Evolutionary conservation across 1,140 invertebrate species (phyloP), one percentile per base, ranked within the genome.

Genomic region (Tetramorium parvispinum): DNA sequence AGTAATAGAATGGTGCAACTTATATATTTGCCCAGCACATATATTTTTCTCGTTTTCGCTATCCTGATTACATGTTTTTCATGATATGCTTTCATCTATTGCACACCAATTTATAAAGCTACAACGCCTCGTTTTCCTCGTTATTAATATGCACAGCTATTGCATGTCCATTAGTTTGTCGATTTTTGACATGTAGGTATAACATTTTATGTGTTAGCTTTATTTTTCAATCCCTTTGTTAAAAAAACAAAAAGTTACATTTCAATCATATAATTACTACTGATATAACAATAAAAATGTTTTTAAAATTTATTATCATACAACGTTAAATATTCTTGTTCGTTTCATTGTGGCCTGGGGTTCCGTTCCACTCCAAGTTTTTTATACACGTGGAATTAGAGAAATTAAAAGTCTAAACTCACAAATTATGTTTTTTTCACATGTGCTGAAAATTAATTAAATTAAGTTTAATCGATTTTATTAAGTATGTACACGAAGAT

Each of bases 141-240:
- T 68, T 55, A 81, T 81, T 81, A 81, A 66, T 53, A 43, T 81
- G 32, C n/a, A 53, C 0, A 24, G 16, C 21, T 13, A 68, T 68
- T 55, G 49, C 49, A 81, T 16, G 16, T 81, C 32, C 46, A 68
- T 68, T 68, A 68, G 6, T 53, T 66, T 66, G 49, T 53, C 21
- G 61, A 68, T 53, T 68, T 7, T 27, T 32, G 27, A 55, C 46
- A 16, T 81, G 40, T 66, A 21, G 27, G 10, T 24, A 11, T 51
- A 63, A 32, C 18, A 63, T 51, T 51, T 46, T 49, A n/a, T 18
- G 13, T 81, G 21, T 68, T 43, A 43, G 13, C 2, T 66, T 40
- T 66, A 46, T 43, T 68, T 68, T 66, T 40, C 24, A 68, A 16
- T 27, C 16, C 0, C 16, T 55, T 68, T 51, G 8, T n/a, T 65